Base-by-base conservation (phyloP, 2,797 vertebrate genomes). In the Neopelma chrysocephalum region DNA sequence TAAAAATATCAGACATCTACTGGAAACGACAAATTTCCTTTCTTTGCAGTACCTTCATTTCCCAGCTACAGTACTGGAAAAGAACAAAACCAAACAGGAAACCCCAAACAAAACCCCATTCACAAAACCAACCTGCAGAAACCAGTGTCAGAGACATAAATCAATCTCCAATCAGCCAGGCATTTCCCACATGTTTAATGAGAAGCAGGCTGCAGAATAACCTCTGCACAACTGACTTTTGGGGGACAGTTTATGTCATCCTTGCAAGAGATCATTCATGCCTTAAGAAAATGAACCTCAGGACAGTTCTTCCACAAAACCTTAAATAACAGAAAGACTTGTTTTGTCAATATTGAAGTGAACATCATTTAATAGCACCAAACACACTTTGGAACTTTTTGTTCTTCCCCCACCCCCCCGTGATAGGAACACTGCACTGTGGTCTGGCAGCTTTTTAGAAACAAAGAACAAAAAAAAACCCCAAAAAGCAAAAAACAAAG, bases 11-110 rank as follows among this genome's bases (percentile, higher is more conserved):
- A 88, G 47, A 50, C 22, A 60, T 89, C 62, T 73, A 91, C 34
- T 40, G 87, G 89, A 94, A 97, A 97, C 77, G 27, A 90, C 69
- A 51, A 26, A 71, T 56, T 93, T 92, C 79, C 64, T 69, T 66
- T 80, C 93, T 66, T 69, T 90, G 62, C 50, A 91, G 89, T 79
- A 94, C 81, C 89, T 21, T 70, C 45, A 62, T 80, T 93, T 94
- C 91, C 97, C 89, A 92, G 82, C 54, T 80, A 94, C 36, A 86
- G 82, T 53, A 68, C 69, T 22, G 57, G 31, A 72, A 50, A 93
- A 61, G 54, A 53, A 34, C 10, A 84, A 65, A 54, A 51, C 5
- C 5, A n/a, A 36, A 32, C 15, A 38, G 17, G 27, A 43, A 38
- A 16, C 11, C 10, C 9, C 42, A 43, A 65, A 64, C 9, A 57